Evolutionary conservation across 2,888 invertebrate species (phyloP).

Genomic region (Scaptomyza parva): DNA sequence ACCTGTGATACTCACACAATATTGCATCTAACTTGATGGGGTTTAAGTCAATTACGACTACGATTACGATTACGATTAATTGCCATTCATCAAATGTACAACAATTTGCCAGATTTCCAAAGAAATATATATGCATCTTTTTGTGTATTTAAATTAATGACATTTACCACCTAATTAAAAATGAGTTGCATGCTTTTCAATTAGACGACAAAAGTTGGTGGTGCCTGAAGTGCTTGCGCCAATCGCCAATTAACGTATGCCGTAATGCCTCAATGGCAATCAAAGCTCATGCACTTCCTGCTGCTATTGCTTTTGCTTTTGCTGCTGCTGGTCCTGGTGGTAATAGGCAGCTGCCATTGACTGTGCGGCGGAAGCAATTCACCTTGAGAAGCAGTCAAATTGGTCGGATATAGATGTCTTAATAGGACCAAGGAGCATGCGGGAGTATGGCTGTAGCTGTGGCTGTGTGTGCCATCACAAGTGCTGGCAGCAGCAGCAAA

Average conservation of each 20-base stretch:
- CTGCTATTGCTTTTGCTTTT: conserved; percentile 48
- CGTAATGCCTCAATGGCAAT: conserved; percentile 21
- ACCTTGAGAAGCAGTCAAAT: conserved; percentile 42
- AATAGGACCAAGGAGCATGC: conserved; percentile 19
- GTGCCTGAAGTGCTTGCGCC: no score
- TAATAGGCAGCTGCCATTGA: conserved; percentile 18
- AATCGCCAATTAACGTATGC: conserved; percentile 47
- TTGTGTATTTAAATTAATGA: background rate
- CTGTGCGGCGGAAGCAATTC: conserved; percentile 44
- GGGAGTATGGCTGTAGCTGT: conserved; percentile 6
- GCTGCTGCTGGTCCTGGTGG: conserved; percentile 17
- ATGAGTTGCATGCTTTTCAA: background rate
- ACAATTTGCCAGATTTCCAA: no score
- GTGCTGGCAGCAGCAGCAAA: conserved; percentile 29
- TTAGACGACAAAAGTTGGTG: background rate
- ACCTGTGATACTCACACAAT: conserved; percentile 69
- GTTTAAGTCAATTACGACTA: background rate
- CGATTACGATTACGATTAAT: no score
- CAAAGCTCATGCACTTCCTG: conserved; percentile 49
- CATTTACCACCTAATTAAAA: background rate
- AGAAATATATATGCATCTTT: no score
- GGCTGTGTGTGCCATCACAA: conserved; percentile 39
- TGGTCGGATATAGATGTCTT: conserved; percentile 58
- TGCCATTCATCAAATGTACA: no score
- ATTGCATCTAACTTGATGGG: conserved; percentile 32